Percentiles rank a stretch among this genome's conserved stretches.
These are phyloP conservation scores for Iselma pallidipennis DNA, from an alignment of 2,888 invertebrate genomes.

Conservation along the genomic window DNA sequence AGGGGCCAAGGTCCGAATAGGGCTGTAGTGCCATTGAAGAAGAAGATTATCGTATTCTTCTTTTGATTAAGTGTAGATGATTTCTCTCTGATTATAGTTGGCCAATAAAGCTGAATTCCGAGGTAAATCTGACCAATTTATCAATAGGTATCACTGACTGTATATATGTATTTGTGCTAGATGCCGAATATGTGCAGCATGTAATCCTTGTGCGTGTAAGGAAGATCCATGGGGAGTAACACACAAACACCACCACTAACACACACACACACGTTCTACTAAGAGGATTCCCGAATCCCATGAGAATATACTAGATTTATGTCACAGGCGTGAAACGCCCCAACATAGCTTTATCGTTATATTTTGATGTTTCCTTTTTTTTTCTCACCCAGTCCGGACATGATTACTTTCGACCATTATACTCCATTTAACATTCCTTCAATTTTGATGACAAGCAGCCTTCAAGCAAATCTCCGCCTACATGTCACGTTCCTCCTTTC, in stretches of 20 bases:
- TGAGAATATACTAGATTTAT: slow-evolving; percentile 52
- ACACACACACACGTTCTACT: slow-evolving; percentile 48
- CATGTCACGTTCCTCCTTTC: not conserved
- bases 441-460: slow-evolving; percentile 1
- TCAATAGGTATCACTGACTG: slow-evolving; percentile 40
- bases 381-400: slow-evolving; percentile 30
- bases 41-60: too few species aligned
- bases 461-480: not conserved
- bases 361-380: slow-evolving; percentile 46
- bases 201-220: slow-evolving; percentile 45
- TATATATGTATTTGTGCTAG: too few species aligned
- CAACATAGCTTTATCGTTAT: slow-evolving; percentile 51
- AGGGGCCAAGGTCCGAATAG: too few species aligned
- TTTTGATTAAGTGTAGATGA: too few species aligned
- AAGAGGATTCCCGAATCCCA: slow-evolving; percentile 52
- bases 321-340: slow-evolving; percentile 52
- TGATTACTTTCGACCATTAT: slow-evolving; percentile 39
- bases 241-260: not conserved
- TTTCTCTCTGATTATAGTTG: too few species aligned
- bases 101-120: too few species aligned
- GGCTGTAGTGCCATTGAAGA: too few species aligned
- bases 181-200: slow-evolving; percentile 37
- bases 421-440: slow-evolving; percentile 11
- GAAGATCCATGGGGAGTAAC: slow-evolving; percentile 45
- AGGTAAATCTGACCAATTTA: slow-evolving; percentile 38